These are phyloP conservation scores for Frankliniella fusca DNA, from an alignment of 2,888 invertebrate genomes.

Conservation along the genomic window DNA sequence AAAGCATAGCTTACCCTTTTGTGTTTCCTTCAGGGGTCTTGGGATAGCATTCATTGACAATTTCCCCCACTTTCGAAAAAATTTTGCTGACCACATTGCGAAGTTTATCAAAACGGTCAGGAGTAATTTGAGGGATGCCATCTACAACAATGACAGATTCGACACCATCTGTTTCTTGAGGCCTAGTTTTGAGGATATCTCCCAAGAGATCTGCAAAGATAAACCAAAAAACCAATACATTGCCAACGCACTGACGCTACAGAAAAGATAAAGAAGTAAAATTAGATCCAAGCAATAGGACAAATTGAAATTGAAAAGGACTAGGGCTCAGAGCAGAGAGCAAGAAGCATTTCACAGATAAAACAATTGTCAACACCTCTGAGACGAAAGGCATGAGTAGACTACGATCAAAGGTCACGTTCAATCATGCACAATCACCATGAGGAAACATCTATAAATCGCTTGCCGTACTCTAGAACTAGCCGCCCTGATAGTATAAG, in stretches of 20 bases:
- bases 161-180: constrained; percentile 92
- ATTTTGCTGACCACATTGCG: constrained; percentile 87
- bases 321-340: not conserved
- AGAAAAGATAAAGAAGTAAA: not conserved
- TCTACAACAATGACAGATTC: constrained; percentile 95
- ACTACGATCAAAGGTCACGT: too few relatives aligned
- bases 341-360: not conserved
- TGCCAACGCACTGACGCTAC: too few relatives aligned
- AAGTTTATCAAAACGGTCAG: constrained; percentile 85
- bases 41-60: constrained; percentile 87
- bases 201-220: constrained; percentile 73
- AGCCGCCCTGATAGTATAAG: too few relatives aligned
- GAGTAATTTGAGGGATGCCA: constrained; percentile 91
- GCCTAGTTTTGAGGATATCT: constrained; percentile 84
- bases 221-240: too few relatives aligned
- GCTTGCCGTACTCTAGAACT: too few relatives aligned
- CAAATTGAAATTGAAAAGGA: not conserved
- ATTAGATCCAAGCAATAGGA: not conserved
- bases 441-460: too few relatives aligned
- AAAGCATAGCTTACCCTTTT: constrained; percentile 59
- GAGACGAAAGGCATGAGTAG: too few relatives aligned
- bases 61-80: constrained; percentile 80
- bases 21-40: constrained; percentile 76
- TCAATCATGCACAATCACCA: too few relatives aligned
- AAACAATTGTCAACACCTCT: too few relatives aligned